Percentiles rank a stretch among this genome's conserved stretches.
These are phyloP conservation scores for Mustela lutreola DNA, from an alignment of 2,113 vertebrate genomes.

Conservation along the genomic window DNA sequence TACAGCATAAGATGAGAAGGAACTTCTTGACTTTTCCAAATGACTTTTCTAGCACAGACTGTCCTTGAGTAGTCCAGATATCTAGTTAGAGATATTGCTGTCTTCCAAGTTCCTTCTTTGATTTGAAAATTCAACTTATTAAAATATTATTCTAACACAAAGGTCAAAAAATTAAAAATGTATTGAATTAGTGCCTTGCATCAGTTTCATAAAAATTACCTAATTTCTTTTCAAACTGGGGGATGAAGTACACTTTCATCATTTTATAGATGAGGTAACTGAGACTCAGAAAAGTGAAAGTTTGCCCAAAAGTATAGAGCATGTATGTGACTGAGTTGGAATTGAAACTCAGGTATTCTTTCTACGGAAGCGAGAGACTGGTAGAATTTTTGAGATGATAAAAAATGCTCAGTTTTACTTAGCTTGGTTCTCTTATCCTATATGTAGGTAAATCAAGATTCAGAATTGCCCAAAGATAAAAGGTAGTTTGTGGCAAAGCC, in stretches of 20 bases:
- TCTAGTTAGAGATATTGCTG: background rate
- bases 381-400: constrained; percentile 25
- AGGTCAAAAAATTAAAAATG: constrained; percentile 9
- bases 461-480: background rate
- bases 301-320: background rate
- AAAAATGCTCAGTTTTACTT: constrained; percentile 28
- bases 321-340: background rate
- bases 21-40: background rate
- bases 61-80: background rate
- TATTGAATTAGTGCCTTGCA: background rate
- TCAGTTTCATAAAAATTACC: background rate
- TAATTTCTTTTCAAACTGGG: constrained; percentile 47
- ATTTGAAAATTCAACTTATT: constrained; percentile 34
- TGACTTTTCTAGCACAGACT: background rate
- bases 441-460: constrained; percentile 4
- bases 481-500: constrained; percentile 40
- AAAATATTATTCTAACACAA: background rate
- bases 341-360: background rate
- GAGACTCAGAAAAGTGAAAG: background rate
- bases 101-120: constrained; percentile 2
- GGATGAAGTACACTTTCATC: background rate
- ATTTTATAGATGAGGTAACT: background rate
- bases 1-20: background rate
- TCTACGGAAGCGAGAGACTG: background rate
- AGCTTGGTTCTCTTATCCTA: background rate